A percentile compares a stretch with the other conserved stretches of the same genome.
phyloP scores from a whole-genome alignment of 2,113 vertebrate species.

The Anseranas semipalmata region DNA sequence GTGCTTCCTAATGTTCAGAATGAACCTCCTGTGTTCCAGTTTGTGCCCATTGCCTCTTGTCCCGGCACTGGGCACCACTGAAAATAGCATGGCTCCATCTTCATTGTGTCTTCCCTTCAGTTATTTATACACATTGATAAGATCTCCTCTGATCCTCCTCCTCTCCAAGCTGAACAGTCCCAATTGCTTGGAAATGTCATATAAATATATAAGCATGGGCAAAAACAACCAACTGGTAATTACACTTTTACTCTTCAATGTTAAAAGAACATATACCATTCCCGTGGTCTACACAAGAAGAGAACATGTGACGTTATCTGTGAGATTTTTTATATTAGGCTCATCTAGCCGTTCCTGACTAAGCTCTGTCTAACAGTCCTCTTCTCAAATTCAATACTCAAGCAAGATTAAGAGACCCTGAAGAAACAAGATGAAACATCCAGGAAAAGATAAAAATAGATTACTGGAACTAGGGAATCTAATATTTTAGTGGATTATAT shows the following conservation, averaged over 20 bases:
- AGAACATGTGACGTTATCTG: not conserved
- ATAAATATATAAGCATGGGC: not conserved
- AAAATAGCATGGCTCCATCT: too few relatives aligned
- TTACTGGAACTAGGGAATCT: not conserved
- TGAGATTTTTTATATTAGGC: not conserved
- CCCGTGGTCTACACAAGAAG: not conserved
- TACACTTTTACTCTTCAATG: not conserved
- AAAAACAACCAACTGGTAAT: not conserved
- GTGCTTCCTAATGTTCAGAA: too few relatives aligned
- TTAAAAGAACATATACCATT: not conserved
- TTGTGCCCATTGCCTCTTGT: too few relatives aligned
- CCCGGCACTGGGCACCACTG: too few relatives aligned
- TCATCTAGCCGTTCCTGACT: not conserved
- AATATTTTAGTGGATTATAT: not conserved
- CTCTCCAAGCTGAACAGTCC: too few relatives aligned
- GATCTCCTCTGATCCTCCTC: too few relatives aligned
- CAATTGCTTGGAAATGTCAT: not conserved
- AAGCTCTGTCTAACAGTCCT: slow-evolving; percentile 5
- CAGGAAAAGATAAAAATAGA: not conserved
- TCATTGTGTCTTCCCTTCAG: too few relatives aligned
- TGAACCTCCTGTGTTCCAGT: too few relatives aligned
- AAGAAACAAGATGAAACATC: slow-evolving; percentile 28
- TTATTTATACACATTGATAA: too few relatives aligned
- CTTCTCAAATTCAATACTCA: not conserved
- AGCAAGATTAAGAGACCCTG: not conserved